Evolutionary conservation across 2,888 invertebrate genomes (phyloP).

Genomic region (Trisateles emortualis): DNA sequence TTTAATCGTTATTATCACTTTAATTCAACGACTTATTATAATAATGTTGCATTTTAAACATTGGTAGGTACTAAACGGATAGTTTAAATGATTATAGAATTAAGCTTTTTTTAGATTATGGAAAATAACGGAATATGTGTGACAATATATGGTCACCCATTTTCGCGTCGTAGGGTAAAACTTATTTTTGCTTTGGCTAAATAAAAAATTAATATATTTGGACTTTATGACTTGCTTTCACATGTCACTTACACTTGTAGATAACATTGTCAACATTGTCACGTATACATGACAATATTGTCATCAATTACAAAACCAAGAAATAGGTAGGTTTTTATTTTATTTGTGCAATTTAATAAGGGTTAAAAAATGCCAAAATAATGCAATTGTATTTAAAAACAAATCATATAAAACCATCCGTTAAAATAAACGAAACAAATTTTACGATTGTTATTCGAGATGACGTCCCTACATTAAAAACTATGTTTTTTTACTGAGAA

Average conservation of each 20-base stretch:
- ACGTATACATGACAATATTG: not conserved
- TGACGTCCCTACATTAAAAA: slow-evolving; percentile 48
- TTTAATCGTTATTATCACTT: slow-evolving; percentile 62
- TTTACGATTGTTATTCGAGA: slow-evolving; percentile 42
- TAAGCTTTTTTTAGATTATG: not conserved
- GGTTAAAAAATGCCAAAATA: not conserved
- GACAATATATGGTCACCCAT: not conserved
- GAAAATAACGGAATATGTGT: not conserved
- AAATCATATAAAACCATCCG: slow-evolving; percentile 35
- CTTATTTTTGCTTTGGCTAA: no score
- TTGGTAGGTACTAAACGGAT: slow-evolving; percentile 37
- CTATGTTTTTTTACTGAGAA: slow-evolving; percentile 62
- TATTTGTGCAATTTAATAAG: not conserved
- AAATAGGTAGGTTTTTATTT: no score
- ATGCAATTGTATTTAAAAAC: not conserved
- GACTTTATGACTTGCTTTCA: no score
- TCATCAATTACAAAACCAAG: no score
- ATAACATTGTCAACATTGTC: no score
- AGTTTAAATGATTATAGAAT: slow-evolving; percentile 24
- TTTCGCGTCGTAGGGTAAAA: no score
- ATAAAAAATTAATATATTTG: no score
- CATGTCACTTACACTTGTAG: no score
- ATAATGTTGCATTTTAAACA: slow-evolving; percentile 49
- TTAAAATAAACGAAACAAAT: slow-evolving; percentile 32
- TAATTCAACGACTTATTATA: slow-evolving; percentile 55